These are phyloP conservation scores for Blastobasis adustella DNA, from an alignment of 2,888 invertebrate genomes.

Conservation along the genomic window DNA sequence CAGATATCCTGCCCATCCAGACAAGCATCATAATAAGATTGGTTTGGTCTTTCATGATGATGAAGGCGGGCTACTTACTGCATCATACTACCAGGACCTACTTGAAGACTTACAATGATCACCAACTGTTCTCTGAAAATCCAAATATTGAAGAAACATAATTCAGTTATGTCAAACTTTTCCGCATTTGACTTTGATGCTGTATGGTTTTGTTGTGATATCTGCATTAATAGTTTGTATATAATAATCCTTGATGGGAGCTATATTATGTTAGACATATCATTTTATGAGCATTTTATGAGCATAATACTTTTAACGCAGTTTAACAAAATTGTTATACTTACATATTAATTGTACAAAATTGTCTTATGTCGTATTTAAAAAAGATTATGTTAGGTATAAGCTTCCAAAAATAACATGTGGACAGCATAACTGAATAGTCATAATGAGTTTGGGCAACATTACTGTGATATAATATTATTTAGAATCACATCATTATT, in stretches of 20 bases:
- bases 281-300: no score
- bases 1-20: slow-evolving; percentile 61
- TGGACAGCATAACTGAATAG: background rate
- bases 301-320: no score
- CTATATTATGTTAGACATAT: no score
- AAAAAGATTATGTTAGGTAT: no score
- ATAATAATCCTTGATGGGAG: no score
- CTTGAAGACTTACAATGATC: slow-evolving; percentile 57
- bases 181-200: background rate
- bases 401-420: no score
- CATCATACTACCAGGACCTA: slow-evolving; percentile 60
- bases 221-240: no score
- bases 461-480: background rate
- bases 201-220: slow-evolving; percentile 21
- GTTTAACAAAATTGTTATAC: no score
- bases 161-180: slow-evolving; percentile 14
- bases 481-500: background rate
- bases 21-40: slow-evolving; percentile 61
- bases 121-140: slow-evolving; percentile 62
- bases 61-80: slow-evolving; percentile 68
- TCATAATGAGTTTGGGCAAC: background rate
- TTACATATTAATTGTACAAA: no score
- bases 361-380: no score
- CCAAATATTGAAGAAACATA: slow-evolving; percentile 63
- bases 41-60: slow-evolving; percentile 72